phyloP scores from a whole-genome alignment of 1,140 invertebrate species.

The Onthophagus taurus region DNA sequence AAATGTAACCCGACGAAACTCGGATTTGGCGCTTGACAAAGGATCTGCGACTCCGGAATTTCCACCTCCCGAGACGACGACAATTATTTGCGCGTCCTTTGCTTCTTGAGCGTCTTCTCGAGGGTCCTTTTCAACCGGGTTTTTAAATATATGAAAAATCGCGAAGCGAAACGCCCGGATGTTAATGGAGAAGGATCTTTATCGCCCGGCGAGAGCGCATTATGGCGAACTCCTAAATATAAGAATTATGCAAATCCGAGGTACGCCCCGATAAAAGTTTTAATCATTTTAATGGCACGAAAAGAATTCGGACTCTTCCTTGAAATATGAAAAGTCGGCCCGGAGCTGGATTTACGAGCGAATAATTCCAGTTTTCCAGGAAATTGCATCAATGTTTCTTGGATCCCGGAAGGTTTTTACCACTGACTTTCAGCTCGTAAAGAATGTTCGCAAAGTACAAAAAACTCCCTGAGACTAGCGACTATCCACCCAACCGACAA shows the following conservation, averaged over 20 bases:
- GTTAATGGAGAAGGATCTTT: background rate
- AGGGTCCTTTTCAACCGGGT: background rate
- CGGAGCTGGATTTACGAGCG: constrained; percentile 22
- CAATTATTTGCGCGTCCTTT: background rate
- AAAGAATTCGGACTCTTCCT: constrained; percentile 14
- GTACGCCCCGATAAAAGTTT: constrained; percentile 10
- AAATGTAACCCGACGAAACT: too few relatives aligned
- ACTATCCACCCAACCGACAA: constrained; percentile 17
- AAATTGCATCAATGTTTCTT: constrained; percentile 22
- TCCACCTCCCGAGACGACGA: background rate
- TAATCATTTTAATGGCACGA: constrained; percentile 24
- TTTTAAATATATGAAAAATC: background rate
- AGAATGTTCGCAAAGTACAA: constrained; percentile 10
- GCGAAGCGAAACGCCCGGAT: background rate
- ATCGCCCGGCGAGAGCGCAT: too few relatives aligned
- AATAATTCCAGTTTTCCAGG: constrained; percentile 24
- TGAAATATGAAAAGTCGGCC: constrained; percentile 12
- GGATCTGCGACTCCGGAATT: background rate
- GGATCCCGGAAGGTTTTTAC: constrained; percentile 8
- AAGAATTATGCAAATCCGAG: constrained; percentile 5
- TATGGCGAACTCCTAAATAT: background rate
- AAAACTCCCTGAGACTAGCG: too few relatives aligned
- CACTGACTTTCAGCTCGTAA: background rate
- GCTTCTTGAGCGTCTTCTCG: background rate
- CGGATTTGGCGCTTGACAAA: too few relatives aligned